A percentile compares a stretch with the other conserved stretches of the same genome.
Evolutionary conservation across 2,888 invertebrate genomes (phyloP).

Genomic region (Petrolisthes cinctipes): DNA sequence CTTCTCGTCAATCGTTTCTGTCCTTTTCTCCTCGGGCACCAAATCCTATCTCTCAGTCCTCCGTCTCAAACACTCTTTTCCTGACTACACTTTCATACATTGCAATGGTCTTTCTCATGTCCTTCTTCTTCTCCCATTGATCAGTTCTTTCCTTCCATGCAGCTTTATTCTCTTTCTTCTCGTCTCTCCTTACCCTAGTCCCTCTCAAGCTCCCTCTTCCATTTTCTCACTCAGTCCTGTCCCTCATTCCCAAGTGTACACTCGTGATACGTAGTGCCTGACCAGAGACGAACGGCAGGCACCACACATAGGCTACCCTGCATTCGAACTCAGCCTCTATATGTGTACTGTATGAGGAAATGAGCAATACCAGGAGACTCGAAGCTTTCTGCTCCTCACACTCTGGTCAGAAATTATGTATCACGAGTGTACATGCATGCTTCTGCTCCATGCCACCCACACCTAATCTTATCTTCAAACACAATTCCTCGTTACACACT

Average conservation of each 20-base stretch:
- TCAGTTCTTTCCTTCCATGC: background rate
- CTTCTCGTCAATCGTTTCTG: background rate
- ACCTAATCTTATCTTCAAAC: background rate
- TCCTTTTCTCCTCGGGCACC: background rate
- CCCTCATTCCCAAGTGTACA: too few relatives aligned
- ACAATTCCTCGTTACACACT: background rate
- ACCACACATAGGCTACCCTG: too few relatives aligned
- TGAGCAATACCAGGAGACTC: too few relatives aligned
- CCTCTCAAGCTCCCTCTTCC: background rate
- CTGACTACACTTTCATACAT: too few relatives aligned
- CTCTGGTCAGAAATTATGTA: too few relatives aligned
- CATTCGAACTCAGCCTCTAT: too few relatives aligned
- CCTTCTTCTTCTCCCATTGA: background rate
- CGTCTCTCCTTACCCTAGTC: background rate
- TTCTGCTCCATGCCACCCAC: background rate
- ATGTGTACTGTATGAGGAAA: too few relatives aligned
- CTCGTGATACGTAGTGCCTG: too few relatives aligned
- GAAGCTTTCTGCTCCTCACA: too few relatives aligned
- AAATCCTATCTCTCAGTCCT: background rate
- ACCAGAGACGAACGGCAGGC: too few relatives aligned
- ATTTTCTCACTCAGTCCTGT: background rate
- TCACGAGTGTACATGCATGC: too few relatives aligned
- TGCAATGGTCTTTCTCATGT: background rate
- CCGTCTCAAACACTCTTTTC: background rate
- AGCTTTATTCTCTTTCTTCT: background rate